Evolutionary conservation across 2,113 vertebrate species (phyloP).

Genomic region (Mus musculus): GRCm39 chrX:95188501-95189000

Average conservation of each 20-base stretch:
- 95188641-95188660: background rate
- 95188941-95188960: constrained; percentile 5
- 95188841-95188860: constrained; percentile 7
- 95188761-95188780: constrained; percentile 41
- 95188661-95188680: constrained; percentile 36
- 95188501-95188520: background rate
- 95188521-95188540: constrained; percentile 30
- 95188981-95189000: background rate
- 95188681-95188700: too few relatives aligned
- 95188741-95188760: constrained; percentile 54
- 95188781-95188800: constrained; percentile 41
- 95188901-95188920: background rate
- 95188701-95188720: constrained; percentile 49
- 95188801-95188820: background rate
- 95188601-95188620: background rate
- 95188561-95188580: background rate
- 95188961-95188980: background rate
- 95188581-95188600: background rate
- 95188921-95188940: constrained; percentile 28
- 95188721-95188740: constrained; percentile 61
- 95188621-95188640: background rate
- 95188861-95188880: constrained; percentile 30
- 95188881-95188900: background rate
- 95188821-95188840: constrained; percentile 43
- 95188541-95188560: constrained; percentile 13